These are phyloP conservation scores for Ladona fulva DNA, from an alignment of 1,140 invertebrate genomes.

Conservation along the genomic window DNA sequence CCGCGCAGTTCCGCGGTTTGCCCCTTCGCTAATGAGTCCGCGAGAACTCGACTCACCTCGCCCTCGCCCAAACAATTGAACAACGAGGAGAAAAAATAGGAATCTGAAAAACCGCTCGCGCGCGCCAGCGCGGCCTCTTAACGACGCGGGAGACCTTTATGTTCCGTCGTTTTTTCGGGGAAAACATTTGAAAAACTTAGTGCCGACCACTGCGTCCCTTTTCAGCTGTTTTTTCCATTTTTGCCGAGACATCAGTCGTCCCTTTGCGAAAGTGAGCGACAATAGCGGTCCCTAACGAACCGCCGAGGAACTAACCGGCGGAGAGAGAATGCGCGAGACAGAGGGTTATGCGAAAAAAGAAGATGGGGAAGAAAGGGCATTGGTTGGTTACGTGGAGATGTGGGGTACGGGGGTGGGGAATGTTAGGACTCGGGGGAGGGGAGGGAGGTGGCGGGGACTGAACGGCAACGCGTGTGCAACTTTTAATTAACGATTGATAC, in stretches of 20 bases:
- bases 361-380: not conserved
- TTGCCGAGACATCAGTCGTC: not conserved
- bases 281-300: not conserved
- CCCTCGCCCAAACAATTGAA: not conserved
- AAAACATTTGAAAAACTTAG: slow-evolving; percentile 4
- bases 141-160: not conserved
- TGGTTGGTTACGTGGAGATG: not conserved
- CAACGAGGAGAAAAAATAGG: not conserved
- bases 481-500: slow-evolving; percentile 11
- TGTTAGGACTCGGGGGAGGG: not conserved
- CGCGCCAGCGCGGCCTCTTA: not conserved
- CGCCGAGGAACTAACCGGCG: not conserved
- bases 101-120: too few relatives aligned
- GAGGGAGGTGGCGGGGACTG: not conserved
- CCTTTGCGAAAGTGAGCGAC: not conserved
- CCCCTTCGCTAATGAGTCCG: not conserved
- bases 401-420: not conserved
- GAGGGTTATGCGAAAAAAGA: not conserved
- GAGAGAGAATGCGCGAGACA: not conserved
- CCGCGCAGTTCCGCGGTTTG: too few relatives aligned
- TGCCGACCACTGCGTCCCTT: not conserved
- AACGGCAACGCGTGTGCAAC: not conserved
- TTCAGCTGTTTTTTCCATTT: not conserved
- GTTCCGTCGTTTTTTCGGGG: not conserved
- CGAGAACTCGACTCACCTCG: not conserved